These are phyloP conservation scores for Ridgeia piscesae DNA, from an alignment of 1,140 invertebrate species.

Conservation along the genomic window DNA sequence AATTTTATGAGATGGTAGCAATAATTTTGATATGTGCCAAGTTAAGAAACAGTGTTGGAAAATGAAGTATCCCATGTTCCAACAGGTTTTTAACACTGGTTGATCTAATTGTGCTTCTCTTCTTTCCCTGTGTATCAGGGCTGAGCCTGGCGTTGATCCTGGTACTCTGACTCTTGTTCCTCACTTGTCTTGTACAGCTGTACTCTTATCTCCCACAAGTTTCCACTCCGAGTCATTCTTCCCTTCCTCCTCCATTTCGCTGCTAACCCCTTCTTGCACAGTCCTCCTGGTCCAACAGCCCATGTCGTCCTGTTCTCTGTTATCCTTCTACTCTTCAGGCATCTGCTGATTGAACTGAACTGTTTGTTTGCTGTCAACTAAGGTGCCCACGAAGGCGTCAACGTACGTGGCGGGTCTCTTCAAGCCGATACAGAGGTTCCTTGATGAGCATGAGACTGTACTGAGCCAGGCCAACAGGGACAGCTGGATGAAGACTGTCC, in stretches of 20 bases:
- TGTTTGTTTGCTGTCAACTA: not conserved
- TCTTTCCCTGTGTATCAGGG: too few relatives aligned
- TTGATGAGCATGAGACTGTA: constrained; percentile 43
- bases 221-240: too few relatives aligned
- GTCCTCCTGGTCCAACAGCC: too few relatives aligned
- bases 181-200: too few relatives aligned
- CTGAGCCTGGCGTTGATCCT: too few relatives aligned
- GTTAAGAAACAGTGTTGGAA: constrained; percentile 7
- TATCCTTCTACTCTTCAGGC: too few relatives aligned
- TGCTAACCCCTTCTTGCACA: too few relatives aligned
- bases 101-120: not conserved
- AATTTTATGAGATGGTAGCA: not conserved
- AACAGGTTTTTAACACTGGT: not conserved
- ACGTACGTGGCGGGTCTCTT: constrained; percentile 43
- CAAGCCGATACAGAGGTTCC: constrained; percentile 47
- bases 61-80: not conserved
- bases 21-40: not conserved
- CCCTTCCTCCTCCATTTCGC: too few relatives aligned
- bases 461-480: constrained; percentile 37
- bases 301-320: too few relatives aligned
- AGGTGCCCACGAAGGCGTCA: constrained; percentile 54
- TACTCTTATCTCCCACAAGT: too few relatives aligned
- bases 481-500: constrained; percentile 39
- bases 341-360: not conserved
- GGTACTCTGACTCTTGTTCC: too few relatives aligned